A percentile compares a stretch with the other conserved stretches of the same genome.
Conservation (phyloP, 2,797 vertebrate genomes). For the Saxicola maurus region DNA sequence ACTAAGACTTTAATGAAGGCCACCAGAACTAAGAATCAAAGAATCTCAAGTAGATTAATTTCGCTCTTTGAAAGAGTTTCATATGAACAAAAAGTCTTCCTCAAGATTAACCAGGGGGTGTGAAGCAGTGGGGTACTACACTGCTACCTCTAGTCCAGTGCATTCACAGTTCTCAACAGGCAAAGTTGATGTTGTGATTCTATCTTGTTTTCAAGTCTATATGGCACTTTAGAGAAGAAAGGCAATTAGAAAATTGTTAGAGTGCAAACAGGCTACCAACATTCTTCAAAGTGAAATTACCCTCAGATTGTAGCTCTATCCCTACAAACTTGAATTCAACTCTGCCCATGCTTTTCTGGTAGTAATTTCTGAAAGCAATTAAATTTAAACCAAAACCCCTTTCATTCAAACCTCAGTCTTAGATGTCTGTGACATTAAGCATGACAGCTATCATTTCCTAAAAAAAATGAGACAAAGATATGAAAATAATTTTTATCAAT, state of each 20-base stretch:
- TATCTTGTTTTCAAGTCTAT: neutral
- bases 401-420: constrained; percentile 32
- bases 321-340: neutral
- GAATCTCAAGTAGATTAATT: neutral
- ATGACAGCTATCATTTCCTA: neutral
- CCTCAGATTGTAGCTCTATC: neutral
- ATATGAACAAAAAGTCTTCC: neutral
- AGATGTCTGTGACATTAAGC: neutral
- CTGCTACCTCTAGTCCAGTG: neutral
- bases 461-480: constrained; percentile 7
- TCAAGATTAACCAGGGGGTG: neutral
- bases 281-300: neutral
- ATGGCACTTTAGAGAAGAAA: neutral
- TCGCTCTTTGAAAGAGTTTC: neutral
- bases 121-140: neutral
- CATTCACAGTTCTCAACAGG: neutral
- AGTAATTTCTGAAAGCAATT: neutral
- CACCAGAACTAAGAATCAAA: neutral
- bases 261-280: neutral
- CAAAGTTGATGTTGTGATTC: neutral
- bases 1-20: neutral
- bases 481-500: constrained; percentile 8
- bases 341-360: neutral
- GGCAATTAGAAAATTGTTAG: neutral
- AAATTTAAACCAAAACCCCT: constrained; percentile 6